Percentiles rank a stretch among this genome's conserved stretches.
Conservation (phyloP, 2,888 invertebrate genomes). For the Nemoura dubitans region DNA sequence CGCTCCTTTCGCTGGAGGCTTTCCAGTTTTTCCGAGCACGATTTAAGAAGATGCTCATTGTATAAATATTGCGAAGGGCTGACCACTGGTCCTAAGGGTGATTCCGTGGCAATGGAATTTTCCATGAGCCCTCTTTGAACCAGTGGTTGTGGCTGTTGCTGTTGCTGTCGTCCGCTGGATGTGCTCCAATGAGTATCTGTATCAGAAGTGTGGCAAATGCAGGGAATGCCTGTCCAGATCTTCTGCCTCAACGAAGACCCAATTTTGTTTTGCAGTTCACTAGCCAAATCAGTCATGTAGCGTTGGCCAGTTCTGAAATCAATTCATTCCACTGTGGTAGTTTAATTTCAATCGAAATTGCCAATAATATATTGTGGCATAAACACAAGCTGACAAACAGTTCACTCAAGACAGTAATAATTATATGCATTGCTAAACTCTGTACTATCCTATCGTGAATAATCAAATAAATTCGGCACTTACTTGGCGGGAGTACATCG, state of each 20-base stretch:
- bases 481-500: slow-evolving; percentile 54
- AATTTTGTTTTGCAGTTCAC: slow-evolving; percentile 73
- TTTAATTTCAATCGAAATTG: too few relatives aligned
- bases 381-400: not conserved
- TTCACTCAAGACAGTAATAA: too few relatives aligned
- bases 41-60: slow-evolving; percentile 23
- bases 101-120: too few relatives aligned
- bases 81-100: not conserved
- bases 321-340: not conserved
- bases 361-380: not conserved
- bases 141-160: not conserved
- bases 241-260: slow-evolving; percentile 72
- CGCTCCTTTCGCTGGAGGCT: not conserved
- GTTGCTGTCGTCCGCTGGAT: not conserved
- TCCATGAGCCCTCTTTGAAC: not conserved
- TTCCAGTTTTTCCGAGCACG: slow-evolving; percentile 35
- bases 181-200: slow-evolving; percentile 46
- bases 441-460: too few relatives aligned
- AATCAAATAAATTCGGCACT: slow-evolving; percentile 52
- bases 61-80: slow-evolving; percentile 16
- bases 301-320: slow-evolving; percentile 22
- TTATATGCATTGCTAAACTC: too few relatives aligned
- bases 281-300: slow-evolving; percentile 60
- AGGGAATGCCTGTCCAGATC: slow-evolving; percentile 69
- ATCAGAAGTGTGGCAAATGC: slow-evolving; percentile 45